These are phyloP conservation scores for Ostrea edulis DNA, from an alignment of 1,140 invertebrate species.

Conservation along the genomic window DNA sequence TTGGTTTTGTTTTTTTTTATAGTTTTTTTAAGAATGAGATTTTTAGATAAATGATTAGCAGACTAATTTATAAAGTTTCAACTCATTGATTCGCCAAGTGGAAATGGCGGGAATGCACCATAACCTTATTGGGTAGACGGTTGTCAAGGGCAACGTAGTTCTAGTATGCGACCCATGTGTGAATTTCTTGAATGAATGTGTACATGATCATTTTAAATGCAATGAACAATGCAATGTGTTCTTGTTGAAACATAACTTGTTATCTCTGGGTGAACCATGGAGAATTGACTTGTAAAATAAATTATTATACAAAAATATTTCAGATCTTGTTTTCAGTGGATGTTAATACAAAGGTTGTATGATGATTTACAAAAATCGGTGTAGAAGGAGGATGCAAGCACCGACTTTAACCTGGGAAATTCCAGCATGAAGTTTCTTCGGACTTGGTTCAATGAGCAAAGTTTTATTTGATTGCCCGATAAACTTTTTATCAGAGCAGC, in stretches of 20 bases:
- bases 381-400: background rate
- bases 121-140: conserved; percentile 41
- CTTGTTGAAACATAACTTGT: conserved; percentile 34
- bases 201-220: background rate
- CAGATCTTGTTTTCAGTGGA: background rate
- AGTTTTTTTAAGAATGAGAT: background rate
- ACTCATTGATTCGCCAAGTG: background rate
- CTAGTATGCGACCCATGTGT: conserved; percentile 38
- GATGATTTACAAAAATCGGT: background rate
- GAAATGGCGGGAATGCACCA: conserved; percentile 34
- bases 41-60: background rate
- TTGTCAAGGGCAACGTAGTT: conserved; percentile 5
- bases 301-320: background rate
- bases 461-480: conserved; percentile 32
- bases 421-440: conserved; percentile 25
- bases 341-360: background rate
- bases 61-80: background rate
- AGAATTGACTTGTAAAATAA: conserved; percentile 27
- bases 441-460: conserved; percentile 18
- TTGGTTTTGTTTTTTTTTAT: background rate
- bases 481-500: conserved; percentile 11
- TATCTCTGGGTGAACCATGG: background rate
- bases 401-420: background rate
- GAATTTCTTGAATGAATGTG: conserved; percentile 28
- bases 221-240: conserved; percentile 41